These are phyloP conservation scores for Heliconius ethilla DNA, from an alignment of 2,888 invertebrate species.

Conservation along the genomic window DNA sequence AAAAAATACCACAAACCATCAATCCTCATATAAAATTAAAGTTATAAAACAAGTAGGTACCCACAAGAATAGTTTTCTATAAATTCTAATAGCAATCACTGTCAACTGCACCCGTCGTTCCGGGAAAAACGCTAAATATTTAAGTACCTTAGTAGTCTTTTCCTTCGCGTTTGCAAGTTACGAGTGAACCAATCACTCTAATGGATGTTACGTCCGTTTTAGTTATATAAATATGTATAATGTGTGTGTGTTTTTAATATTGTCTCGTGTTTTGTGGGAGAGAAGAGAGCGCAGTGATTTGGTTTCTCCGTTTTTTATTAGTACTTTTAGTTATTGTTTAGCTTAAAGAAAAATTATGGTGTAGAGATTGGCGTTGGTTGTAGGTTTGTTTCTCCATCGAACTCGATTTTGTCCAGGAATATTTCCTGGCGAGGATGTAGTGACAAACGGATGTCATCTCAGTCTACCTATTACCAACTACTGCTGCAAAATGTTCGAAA, in stretches of 20 bases:
- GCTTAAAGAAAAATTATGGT: background rate
- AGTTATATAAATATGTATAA: constrained; percentile 25
- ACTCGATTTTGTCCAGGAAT: too few species aligned
- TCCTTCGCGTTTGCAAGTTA: constrained; percentile 42
- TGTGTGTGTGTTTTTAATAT: background rate
- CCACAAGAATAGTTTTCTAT: constrained; percentile 47
- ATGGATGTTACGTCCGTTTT: constrained; percentile 38
- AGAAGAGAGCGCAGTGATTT: background rate
- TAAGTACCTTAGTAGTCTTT: constrained; percentile 58
- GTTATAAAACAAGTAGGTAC: constrained; percentile 32
- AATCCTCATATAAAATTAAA: constrained; percentile 37
- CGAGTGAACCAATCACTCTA: constrained; percentile 42
- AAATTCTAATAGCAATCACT: constrained; percentile 65
- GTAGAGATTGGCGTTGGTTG: too few species aligned
- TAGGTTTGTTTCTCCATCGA: too few species aligned
- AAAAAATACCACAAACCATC: background rate
- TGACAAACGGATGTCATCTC: too few species aligned
- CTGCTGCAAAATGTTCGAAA: too few species aligned
- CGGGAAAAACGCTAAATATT: constrained; percentile 62
- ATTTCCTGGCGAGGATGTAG: too few species aligned
- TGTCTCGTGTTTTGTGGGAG: background rate
- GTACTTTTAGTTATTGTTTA: background rate
- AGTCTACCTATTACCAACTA: too few species aligned
- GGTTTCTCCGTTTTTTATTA: background rate
- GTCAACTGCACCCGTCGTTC: constrained; percentile 61